Base-by-base conservation (phyloP, 2,797 vertebrate genomes). In the Chaetophractus vellerosus region DNA sequence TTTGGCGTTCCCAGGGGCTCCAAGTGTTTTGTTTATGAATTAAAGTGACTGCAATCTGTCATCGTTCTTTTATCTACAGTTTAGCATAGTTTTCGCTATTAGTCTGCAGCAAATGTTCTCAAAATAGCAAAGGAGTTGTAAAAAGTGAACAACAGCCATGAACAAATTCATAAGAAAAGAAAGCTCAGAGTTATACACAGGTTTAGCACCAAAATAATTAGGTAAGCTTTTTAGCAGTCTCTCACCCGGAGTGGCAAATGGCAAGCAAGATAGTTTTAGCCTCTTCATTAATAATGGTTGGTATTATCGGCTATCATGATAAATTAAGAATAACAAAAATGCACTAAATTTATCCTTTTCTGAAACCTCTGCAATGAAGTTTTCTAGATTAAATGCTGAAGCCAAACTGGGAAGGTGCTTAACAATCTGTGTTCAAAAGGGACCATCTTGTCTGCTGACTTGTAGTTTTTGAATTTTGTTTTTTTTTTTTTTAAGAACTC, bases 21-120 rank as follows among this genome's bases (percentile, higher is more conserved):
- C 24, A 0, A 57, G 72, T 69, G 86, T 92, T 92, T 89, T 82
- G 75, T 69, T 87, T 94, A 52, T 94, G 91, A 96, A 96, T 95
- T 83, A 82, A 94, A 91, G 93, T 91, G 88, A 92, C 91, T 78
- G 38, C 89, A 79, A 16, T 96, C 93, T 93, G 80, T 97, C 95
- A 72, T 93, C 11, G 0, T 72, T 94, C 95, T 81, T 97, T 95
- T 95, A 91, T 79, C 95, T 82, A 55, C 80, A 88, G 95, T 79
- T 96, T 91, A 96, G 64, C 57, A 52, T 76, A 78, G 90, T 91
- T 81, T 91, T 72, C 85, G 74, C 93, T 89, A 6, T 90, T 64
- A 41, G 72, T 95, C 90, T 76, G 11, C 38, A 92, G 90, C 95
- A 64, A 76, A 84, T 50, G 69, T 90, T 87, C 71, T 92, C 85